Conservation (phyloP, 2,113 vertebrate species). For the Myrmophylax atrothorax region DNA sequence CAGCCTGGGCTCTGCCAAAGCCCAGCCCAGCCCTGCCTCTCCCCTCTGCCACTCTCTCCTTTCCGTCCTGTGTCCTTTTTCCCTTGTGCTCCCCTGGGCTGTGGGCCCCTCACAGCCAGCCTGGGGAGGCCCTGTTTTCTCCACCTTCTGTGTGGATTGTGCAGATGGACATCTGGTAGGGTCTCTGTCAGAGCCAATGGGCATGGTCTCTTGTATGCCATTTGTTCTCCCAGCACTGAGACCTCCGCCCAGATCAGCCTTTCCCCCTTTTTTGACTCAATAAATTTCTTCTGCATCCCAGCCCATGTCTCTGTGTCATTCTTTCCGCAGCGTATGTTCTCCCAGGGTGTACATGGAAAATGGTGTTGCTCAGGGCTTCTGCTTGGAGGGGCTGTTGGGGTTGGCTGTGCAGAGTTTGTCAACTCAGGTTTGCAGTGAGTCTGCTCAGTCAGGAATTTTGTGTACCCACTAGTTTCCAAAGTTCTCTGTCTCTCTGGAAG, state of each 20-base stretch:
- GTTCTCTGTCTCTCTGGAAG: neutral
- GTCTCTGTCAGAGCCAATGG: neutral
- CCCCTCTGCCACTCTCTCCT: neutral
- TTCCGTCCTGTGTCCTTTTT: neutral
- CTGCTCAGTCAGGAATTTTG: neutral
- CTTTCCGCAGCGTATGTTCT: neutral
- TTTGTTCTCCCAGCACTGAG: no score
- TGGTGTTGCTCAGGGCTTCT: no score
- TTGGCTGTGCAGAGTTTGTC: neutral
- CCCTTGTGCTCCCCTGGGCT: neutral
- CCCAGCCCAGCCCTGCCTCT: neutral
- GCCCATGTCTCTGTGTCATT: neutral
- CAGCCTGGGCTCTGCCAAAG: neutral
- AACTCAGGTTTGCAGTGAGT: neutral
- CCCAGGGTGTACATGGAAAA: no score
- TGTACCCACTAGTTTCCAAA: neutral
- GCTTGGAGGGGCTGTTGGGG: no score
- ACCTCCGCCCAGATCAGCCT: neutral
- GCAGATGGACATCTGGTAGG: neutral
- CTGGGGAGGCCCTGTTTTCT: neutral
- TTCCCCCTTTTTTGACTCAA: neutral
- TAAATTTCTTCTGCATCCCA: neutral
- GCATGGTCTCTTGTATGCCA: neutral
- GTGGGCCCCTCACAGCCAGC: neutral
- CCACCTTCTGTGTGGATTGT: neutral